These are phyloP conservation scores for Drosophila burlai DNA, from an alignment of 1,140 invertebrate genomes.

Conservation along the genomic window DNA sequence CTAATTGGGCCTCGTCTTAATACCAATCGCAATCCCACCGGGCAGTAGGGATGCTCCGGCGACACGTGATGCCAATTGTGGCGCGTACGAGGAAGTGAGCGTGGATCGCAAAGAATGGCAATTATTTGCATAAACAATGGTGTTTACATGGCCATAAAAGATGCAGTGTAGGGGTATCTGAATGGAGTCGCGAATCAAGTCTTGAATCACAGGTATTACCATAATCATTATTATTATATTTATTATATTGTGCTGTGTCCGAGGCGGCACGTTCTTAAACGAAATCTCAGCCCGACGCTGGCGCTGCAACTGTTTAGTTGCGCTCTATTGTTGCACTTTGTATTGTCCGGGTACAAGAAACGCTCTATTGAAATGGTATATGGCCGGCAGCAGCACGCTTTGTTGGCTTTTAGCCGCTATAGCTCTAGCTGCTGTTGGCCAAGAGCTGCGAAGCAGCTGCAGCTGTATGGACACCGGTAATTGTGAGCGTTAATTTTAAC, in stretches of 20 bases:
- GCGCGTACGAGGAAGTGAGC: slow-evolving; percentile 52
- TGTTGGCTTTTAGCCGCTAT: slow-evolving; percentile 28
- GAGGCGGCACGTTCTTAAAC: slow-evolving; percentile 66
- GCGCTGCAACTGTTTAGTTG: slow-evolving; percentile 47
- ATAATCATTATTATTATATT: slow-evolving; percentile 28
- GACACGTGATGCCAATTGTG: slow-evolving; percentile 35
- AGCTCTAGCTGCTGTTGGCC: slow-evolving; percentile 18
- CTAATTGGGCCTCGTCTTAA: slow-evolving; percentile 43
- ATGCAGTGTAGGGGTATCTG: slow-evolving; percentile 21
- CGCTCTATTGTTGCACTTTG: slow-evolving; percentile 28
- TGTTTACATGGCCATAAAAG: slow-evolving; percentile 56
- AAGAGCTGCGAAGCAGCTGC: slow-evolving; percentile 53
- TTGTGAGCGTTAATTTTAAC: slow-evolving; percentile 56
- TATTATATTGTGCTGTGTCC: slow-evolving; percentile 7
- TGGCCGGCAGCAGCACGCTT: slow-evolving; percentile 34
- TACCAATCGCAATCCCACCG: slow-evolving; percentile 3
- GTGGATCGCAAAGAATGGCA: slow-evolving; percentile 49
- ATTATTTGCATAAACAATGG: slow-evolving; percentile 72
- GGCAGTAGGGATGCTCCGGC: not conserved
- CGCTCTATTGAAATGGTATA: slow-evolving; percentile 50
- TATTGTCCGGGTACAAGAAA: slow-evolving; percentile 46
- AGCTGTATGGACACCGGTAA: slow-evolving; percentile 32
- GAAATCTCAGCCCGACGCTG: slow-evolving; percentile 64
- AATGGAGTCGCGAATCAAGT: slow-evolving; percentile 16
- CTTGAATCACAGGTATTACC: slow-evolving; percentile 14